Base-by-base conservation (phyloP, 2,888 invertebrate species). In the Oligia latruncula region DNA sequence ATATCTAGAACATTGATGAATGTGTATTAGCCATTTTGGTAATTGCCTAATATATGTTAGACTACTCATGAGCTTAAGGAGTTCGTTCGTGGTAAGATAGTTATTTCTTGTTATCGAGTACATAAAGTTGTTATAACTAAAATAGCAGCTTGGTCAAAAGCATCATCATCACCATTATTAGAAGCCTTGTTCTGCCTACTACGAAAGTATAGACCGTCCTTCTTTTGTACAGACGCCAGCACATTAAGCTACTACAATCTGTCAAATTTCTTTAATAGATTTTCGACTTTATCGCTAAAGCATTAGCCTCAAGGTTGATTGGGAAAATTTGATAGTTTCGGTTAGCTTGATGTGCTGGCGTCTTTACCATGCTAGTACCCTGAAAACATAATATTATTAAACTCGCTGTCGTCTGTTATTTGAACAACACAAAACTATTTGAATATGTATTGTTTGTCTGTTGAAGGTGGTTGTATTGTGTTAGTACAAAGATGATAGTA, bases 401-500 rank as follows among this genome's bases (percentile, higher is more conserved):
- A 68, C n/a, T 66, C 85, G 85, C 85, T 80, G 0, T 49, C 62
- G n/a, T 46, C 20, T 81, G 23, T 82, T 29, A 40, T 17, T 87
- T 88, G 84, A 15, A 79, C 84, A 40, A 60, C 81, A 85, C 77
- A 83, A 70, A 60, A 73, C 74, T 71, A 88, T 89, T 92, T 91
- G 88, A 89, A 91, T 92, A 91, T 90, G 89, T 85, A 91, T 92
- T 92, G 91, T 90, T 89, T 86, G 85, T 78, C 77, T 84, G 76
- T 80, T 84, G 88, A 83, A 86, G 87, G 84, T 81, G 81, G 73
- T 58, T 84, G 90, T 79, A 90, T 91, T 92, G 92, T 91, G 87
- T 84, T 89, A 86, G 78, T 80, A 86, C 82, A 83, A 91, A 46
- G 46, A 46, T 46, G 46, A 87, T 86, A 85, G 80, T 82, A 84